Base-by-base conservation (phyloP, 2,888 invertebrate genomes). In the Drosophila gaucha region DNA sequence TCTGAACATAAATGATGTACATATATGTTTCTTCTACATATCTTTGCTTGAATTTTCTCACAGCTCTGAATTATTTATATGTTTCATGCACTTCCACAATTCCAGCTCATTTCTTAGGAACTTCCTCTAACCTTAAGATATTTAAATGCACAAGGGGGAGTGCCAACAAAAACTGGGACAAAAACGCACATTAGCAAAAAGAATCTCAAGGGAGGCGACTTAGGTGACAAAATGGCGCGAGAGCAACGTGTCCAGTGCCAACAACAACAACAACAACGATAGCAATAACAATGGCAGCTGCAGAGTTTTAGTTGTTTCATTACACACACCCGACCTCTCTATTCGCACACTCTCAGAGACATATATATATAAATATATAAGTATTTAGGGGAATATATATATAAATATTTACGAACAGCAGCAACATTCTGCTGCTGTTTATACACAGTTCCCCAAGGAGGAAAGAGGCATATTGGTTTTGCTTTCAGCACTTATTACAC, bases 161-260 rank as follows among this genome's bases (percentile, higher is more conserved):
- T n/a, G 28, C 30, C 39, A 59, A 30, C 24, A 28, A 26, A 26
- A 52, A 44, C 31, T 28, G 50, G 28, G 35, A 56, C 59, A 63
- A 65, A 75, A 59, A 56, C 28, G 9, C 51, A 55, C 55, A 58
- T 58, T 50, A 62, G 51, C 28, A 44, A 28, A 51, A 39, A 36
- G 38, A 22, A 39, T 38, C 67, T 56, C 52, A 10, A 36, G 57
- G 62, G 68, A 59, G 35, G 28, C 41, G 57, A 31, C 62, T 65
- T 57, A 62, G 77, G 69, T 73, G 77, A 77, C 64, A 62, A 80
- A 74, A 74, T 65, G 57, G 60, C 60, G 50, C 46, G 58, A 50
- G 79, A 80, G 50, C 43, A 36, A 70, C 56, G 41, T 63, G 66
- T 62, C 56, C 70, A 47, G 49, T 20, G 35, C 52, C 62, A 39